Evolutionary conservation across 2,113 vertebrate genomes (phyloP).

Genomic region (zebrafish (Danio rerio)): GRCz12tu NC_133182.1:36079501-36080000

Average conservation of each 20-base stretch:
- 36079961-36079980: conserved; percentile 66
- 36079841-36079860: conserved; percentile 63
- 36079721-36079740: conserved; percentile 89
- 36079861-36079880: conserved; percentile 50
- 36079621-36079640: conserved; percentile 87
- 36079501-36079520: conserved; percentile 40
- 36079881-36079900: conserved; percentile 58
- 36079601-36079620: conserved; percentile 73
- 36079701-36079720: conserved; percentile 93
- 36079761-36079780: conserved; percentile 84
- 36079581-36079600: conserved; percentile 58
- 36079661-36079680: conserved; percentile 91
- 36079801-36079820: conserved; percentile 79
- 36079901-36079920: conserved; percentile 48
- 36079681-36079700: conserved; percentile 86
- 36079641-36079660: conserved; percentile 79
- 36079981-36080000: conserved; percentile 71
- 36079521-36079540: background rate
- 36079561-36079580: conserved; percentile 5
- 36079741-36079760: conserved; percentile 84
- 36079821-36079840: conserved; percentile 66
- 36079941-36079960: conserved; percentile 64
- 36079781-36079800: conserved; percentile 75
- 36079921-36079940: conserved; percentile 41
- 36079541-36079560: conserved; percentile 18